Base-by-base conservation (phyloP, 2,113 vertebrate genomes). In the Cyphomyrus discorhynchus region DNA sequence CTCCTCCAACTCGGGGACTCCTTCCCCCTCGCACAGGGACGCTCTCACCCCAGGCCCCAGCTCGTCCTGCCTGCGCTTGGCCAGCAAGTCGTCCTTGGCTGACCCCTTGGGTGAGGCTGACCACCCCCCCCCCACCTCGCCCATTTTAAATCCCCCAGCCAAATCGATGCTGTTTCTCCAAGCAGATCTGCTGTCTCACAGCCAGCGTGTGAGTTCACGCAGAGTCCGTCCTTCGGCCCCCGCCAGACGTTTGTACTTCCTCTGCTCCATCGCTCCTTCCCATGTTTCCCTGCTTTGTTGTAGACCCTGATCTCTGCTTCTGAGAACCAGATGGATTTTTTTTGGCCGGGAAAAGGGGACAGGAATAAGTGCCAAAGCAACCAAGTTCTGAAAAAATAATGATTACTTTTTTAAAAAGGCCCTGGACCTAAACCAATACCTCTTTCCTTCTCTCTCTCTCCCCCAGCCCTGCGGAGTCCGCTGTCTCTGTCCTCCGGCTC, bases 401-500 rank as follows among this genome's bases (percentile, higher is more conserved):
- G 31, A 19, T 42, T 7, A 5, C 42, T 80, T 80, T 70, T 17
- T 35, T 17, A 19, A 77, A 70, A 70, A 70, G 10, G 10, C n/a
- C 62, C n/a, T 70, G 62, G 62, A 70, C 10, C 62, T 13, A 70
- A 70, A 70, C 62, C 62, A 70, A 27, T 70, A 31, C 88, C 91
- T 91, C 92, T 66, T 91, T 91, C 74, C 88, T 17, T 89, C 89
- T 50, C 92, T 89, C 89, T 88, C 58, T 89, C 91, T 0, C 27
- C 47, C 3, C 31, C 93, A 98, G 98, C 96, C 92, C 95, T 98
- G 92, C 94, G 96, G 94, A 98, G 97, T 91, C 96, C 97, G 13
- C 94, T 97, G 93, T 96, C 96, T 86, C 93, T 96, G 94, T 89
- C 97, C 91, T 92, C 96, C 27, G 94, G 96, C 92, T 95, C 97